Base-by-base conservation (phyloP, 2,113 vertebrate species). In the Brienomyrus brachyistius region DNA sequence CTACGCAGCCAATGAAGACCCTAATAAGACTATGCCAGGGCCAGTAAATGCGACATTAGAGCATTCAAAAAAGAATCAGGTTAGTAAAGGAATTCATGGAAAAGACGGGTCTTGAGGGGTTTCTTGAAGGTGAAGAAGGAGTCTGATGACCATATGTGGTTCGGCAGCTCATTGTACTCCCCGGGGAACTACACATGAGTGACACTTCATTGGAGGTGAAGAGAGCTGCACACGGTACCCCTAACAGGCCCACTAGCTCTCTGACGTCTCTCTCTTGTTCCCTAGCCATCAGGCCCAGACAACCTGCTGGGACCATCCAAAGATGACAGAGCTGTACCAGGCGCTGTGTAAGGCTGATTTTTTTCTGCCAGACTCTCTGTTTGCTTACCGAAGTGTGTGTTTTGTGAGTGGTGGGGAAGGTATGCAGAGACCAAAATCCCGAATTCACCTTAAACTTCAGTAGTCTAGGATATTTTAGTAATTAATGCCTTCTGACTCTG, bases 301-400 rank as follows among this genome's bases (percentile, higher is more conserved):
- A 0, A 99, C 98, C 0, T 99, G 98, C 96, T 99, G 98, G 98
- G 98, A 99, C 94, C 98, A 99, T 95, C 98, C 98, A 92, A 99
- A 99, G 96, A 99, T 99, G 98, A 99, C 97, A 0, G 98, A 99
- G 91, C 91, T 99, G 89, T 99, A 99, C 94, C 98, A 99, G 93
- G 97, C 98, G 0, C 94, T 99, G 91, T 97, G 98, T 99, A 94
- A 96, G 95, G 93, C 90, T 90, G 54, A 92, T 92, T 92, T 91
- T 84, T 80, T 89, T 85, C 90, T 84, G 3, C 2, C 8, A 87
- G 54, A 66, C 87, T 86, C 17, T 92, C 45, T 27, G 10, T 50
- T 27, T 23, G 54, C 27, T 2, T 35, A 27, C 50, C 40, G 6
- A 54, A 17, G 7, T 43, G 31, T 59, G 35, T 56, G 31, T 88